phyloP scores from a whole-genome alignment of 2,888 invertebrate species.

The Harmothoe impar region DNA sequence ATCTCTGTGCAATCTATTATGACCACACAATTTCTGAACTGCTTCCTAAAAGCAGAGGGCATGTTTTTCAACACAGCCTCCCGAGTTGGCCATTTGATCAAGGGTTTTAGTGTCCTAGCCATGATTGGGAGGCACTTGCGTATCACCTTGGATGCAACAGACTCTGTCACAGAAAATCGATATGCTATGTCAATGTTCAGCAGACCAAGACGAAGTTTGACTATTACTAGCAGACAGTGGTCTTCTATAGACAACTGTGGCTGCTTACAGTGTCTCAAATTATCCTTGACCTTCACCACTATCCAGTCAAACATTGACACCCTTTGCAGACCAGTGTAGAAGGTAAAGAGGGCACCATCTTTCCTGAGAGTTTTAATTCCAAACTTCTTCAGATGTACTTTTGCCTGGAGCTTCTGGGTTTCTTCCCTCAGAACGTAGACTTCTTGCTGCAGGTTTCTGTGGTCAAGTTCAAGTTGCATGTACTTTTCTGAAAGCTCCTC shows the following conservation, averaged over 20 bases:
- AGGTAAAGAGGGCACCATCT: background rate
- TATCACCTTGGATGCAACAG: background rate
- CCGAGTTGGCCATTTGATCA: background rate
- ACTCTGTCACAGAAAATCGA: background rate
- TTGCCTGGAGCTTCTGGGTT: background rate
- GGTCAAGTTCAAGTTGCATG: background rate
- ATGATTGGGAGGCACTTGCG: background rate
- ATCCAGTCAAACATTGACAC: background rate
- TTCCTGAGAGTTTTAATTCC: background rate
- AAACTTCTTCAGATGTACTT: background rate
- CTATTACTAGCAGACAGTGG: background rate
- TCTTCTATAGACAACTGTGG: background rate
- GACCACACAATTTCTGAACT: background rate
- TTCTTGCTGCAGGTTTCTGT: background rate
- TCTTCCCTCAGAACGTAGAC: background rate
- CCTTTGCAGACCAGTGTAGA: background rate
- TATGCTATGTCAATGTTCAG: background rate
- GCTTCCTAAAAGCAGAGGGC: constrained; percentile 32
- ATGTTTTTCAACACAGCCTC: constrained; percentile 7
- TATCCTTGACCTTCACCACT: background rate
- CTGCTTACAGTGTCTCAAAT: background rate
- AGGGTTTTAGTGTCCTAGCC: background rate
- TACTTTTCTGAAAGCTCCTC: background rate
- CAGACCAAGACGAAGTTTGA: background rate
- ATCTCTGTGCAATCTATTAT: constrained; percentile 64